Conservation (phyloP, 2,888 invertebrate species). For the Lamellibrachia satsuma region DNA sequence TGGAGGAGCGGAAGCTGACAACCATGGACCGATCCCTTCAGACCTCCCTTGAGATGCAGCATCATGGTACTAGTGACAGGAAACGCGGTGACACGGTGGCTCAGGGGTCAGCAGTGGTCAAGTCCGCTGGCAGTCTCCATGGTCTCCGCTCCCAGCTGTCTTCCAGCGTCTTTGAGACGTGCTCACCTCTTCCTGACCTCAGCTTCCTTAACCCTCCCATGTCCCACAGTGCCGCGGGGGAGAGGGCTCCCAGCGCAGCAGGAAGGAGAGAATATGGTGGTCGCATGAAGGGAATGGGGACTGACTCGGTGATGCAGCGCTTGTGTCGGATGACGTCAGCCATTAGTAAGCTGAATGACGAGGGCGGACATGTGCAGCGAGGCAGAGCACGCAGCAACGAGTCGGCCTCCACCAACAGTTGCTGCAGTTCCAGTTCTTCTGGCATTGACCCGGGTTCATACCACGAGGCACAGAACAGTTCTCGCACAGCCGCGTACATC, state of each 20-base stretch:
- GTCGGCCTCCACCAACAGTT: constrained; percentile 29
- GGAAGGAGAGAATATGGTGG: neutral
- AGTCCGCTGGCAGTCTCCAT: constrained; percentile 14
- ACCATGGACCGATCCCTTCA: constrained; percentile 39
- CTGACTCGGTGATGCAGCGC: neutral
- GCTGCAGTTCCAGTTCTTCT: constrained; percentile 44
- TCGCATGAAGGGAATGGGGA: neutral
- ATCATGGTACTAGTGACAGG: neutral
- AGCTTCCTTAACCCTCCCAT: constrained; percentile 41
- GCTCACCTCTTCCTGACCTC: constrained; percentile 41
- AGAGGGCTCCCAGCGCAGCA: neutral
- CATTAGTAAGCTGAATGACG: constrained; percentile 21
- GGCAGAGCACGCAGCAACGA: neutral
- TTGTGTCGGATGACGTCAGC: neutral
- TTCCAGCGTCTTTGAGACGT: neutral
- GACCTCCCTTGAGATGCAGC: constrained; percentile 33
- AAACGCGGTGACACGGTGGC: neutral
- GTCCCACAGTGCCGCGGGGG: constrained; percentile 18
- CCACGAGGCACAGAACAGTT: constrained; percentile 24
- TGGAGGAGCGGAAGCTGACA: constrained; percentile 26
- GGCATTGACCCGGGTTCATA: constrained; percentile 42
- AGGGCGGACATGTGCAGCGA: constrained; percentile 20
- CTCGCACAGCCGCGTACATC: neutral
- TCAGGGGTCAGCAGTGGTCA: neutral
- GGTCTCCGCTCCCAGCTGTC: constrained; percentile 19